phyloP scores from a whole-genome alignment of 2,797 vertebrate genomes.

The Pogonophryne albipinna region DNA sequence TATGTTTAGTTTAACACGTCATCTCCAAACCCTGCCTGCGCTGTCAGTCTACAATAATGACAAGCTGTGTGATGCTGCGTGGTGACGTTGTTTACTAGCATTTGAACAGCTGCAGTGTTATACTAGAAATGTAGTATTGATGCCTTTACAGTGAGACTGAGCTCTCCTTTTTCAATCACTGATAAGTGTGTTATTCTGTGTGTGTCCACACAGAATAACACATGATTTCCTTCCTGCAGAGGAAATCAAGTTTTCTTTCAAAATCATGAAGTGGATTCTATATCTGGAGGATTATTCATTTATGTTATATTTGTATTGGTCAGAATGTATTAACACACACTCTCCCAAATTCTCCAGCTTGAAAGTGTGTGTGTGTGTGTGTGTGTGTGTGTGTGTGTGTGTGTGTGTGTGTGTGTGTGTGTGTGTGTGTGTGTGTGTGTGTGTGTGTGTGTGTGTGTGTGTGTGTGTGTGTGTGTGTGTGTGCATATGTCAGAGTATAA shows the following conservation, averaged over 20 bases:
- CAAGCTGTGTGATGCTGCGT: not conserved
- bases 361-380: conserved; percentile 22
- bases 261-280: not conserved
- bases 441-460: conserved; percentile 14
- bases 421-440: conserved; percentile 14
- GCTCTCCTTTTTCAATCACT: conserved; percentile 6
- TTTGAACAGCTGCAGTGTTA: conserved; percentile 41
- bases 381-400: no score
- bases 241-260: not conserved
- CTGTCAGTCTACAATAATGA: not conserved
- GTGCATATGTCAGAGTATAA: conserved; percentile 48
- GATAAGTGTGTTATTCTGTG: conserved; percentile 2
- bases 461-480: conserved; percentile 17
- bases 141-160: not conserved
- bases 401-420: no score
- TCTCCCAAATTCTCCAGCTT: conserved; percentile 27
- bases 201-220: not conserved
- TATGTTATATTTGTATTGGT: not conserved
- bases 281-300: not conserved
- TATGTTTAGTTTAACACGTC: not conserved
- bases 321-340: not conserved
- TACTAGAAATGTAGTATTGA: not conserved
- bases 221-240: no score
- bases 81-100: conserved; percentile 19
- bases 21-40: not conserved